Evolutionary conservation across 2,113 vertebrate genomes (phyloP).

Genomic region (Oxygymnocypris stewartii): DNA sequence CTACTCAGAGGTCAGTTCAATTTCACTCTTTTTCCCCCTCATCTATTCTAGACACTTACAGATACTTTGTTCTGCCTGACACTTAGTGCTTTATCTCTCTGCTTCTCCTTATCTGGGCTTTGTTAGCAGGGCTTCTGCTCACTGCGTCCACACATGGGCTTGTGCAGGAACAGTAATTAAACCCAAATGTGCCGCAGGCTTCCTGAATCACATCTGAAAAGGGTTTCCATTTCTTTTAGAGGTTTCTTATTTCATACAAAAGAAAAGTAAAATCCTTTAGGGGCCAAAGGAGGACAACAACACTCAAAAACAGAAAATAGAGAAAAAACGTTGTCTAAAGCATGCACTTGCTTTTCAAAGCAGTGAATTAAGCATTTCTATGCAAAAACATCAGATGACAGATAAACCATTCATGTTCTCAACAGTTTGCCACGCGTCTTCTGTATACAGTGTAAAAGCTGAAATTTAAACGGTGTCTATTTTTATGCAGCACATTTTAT

Average conservation of each 20-base stretch:
- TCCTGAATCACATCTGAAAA: slow-evolving; percentile 64
- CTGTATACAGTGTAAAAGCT: slow-evolving; percentile 33
- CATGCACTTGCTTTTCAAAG: background rate
- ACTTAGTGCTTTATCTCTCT: slow-evolving; percentile 11
- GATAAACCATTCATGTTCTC: background rate
- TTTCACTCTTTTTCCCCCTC: background rate
- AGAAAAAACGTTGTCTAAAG: background rate
- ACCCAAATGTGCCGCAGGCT: slow-evolving; percentile 71
- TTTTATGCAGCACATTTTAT: slow-evolving; percentile 64
- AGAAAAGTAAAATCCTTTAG: background rate
- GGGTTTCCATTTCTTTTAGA: slow-evolving; percentile 51
- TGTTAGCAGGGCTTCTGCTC: slow-evolving; percentile 22
- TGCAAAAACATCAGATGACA: background rate
- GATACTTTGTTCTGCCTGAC: background rate
- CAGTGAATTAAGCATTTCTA: background rate
- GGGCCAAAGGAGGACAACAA: background rate
- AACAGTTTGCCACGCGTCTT: background rate
- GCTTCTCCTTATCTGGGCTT: slow-evolving; percentile 13
- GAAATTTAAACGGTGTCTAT: slow-evolving; percentile 65
- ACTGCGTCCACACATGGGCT: slow-evolving; percentile 5
- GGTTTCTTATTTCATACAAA: slow-evolving; percentile 25
- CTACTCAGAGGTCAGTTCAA: background rate
- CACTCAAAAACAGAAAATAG: slow-evolving; percentile 23
- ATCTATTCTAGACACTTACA: background rate
- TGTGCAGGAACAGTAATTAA: slow-evolving; percentile 51